Conservation (phyloP, 2,888 invertebrate genomes). For the Cybosia mesomella region DNA sequence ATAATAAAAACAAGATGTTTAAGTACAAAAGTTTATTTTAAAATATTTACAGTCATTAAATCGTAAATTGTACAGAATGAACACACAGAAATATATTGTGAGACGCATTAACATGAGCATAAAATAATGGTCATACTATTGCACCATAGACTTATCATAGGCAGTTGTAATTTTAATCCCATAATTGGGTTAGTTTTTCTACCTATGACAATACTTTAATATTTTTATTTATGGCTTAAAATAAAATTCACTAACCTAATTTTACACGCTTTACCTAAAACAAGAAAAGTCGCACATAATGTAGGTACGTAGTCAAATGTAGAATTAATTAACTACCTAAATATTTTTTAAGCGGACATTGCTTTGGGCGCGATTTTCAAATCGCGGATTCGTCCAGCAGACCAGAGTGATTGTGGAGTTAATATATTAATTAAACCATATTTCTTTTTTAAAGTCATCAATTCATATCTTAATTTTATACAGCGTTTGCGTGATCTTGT, state of each 20-base stretch:
- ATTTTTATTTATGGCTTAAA: background rate
- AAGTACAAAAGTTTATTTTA: slow-evolving; percentile 33
- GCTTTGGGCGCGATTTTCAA: background rate
- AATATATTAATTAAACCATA: too few species aligned
- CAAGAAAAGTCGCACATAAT: background rate
- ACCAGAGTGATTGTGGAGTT: background rate
- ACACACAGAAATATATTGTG: slow-evolving; percentile 27
- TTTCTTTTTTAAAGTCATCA: too few species aligned
- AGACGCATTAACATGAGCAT: slow-evolving; percentile 8
- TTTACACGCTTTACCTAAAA: background rate
- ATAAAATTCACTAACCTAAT: background rate
- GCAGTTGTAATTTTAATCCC: slow-evolving; percentile 1
- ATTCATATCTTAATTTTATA: too few species aligned
- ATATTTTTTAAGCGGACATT: background rate
- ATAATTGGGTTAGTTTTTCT: background rate
- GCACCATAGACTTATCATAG: background rate
- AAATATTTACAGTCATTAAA: slow-evolving; percentile 40
- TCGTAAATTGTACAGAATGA: slow-evolving; percentile 34
- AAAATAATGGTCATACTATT: slow-evolving; percentile 3
- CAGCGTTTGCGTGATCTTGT: background rate
- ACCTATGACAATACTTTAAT: background rate
- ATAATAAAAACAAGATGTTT: slow-evolving; percentile 7
- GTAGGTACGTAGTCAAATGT: background rate
- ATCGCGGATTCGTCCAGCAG: background rate
- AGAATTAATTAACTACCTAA: background rate